These are phyloP conservation scores for Ovibos moschatus DNA, from an alignment of 2,113 vertebrate species.

Conservation along the genomic window DNA sequence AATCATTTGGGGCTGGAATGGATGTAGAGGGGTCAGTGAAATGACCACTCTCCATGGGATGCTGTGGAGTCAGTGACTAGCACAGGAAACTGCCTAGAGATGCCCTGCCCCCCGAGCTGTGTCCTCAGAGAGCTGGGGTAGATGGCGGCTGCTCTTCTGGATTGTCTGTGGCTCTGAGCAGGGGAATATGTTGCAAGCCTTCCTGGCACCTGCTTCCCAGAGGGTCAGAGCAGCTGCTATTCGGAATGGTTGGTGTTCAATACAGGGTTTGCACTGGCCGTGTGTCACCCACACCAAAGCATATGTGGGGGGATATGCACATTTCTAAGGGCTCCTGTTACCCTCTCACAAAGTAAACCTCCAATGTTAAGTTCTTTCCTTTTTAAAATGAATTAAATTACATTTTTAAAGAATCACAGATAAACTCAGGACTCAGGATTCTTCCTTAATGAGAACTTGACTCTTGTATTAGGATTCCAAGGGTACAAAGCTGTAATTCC, in stretches of 20 bases:
- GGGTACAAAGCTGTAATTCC: no score
- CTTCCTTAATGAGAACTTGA: background rate
- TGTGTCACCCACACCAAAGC: no score
- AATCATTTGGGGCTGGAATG: background rate
- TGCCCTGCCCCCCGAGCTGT: no score
- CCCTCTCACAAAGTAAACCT: background rate
- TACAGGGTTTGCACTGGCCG: rapidly evolving
- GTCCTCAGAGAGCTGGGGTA: background rate
- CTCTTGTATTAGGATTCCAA: background rate
- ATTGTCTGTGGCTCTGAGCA: background rate
- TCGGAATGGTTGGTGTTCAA: background rate
- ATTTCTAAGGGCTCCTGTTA: background rate
- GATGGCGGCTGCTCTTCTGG: background rate
- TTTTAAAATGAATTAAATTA: background rate
- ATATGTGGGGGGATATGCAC: rapidly evolving
- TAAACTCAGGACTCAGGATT: background rate
- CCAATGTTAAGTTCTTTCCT: background rate
- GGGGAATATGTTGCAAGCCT: background rate
- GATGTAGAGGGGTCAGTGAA: background rate
- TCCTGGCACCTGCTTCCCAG: background rate
- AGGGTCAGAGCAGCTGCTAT: background rate
- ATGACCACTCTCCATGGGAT: background rate
- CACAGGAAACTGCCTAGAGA: background rate
- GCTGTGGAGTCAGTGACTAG: background rate
- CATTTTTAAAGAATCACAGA: background rate